Base-by-base conservation (phyloP, 2,113 vertebrate species). In the Vidua macroura region DNA sequence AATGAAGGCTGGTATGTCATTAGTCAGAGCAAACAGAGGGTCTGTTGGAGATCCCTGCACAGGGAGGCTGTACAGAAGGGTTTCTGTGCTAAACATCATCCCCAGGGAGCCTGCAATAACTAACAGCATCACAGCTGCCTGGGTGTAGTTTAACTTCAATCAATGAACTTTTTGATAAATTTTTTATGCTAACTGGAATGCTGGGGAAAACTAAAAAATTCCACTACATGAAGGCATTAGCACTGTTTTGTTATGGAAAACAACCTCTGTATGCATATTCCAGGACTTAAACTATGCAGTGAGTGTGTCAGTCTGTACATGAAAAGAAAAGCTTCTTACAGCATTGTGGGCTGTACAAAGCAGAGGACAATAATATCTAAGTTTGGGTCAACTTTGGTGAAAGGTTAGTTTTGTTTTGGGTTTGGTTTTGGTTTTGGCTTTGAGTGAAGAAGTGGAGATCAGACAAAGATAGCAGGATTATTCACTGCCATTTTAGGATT, bases 21-120 rank as follows among this genome's bases (percentile, higher is more conserved):
- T 93, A 93, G 80, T 96, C 88, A 96, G 86, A 95, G 79, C 69
- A 93, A 93, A 43, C 0, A 2, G 9, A 83, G 49, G 55, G 67
- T 78, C 93, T 92, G 68, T 56, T 94, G 72, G 84, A 93, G 73
- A 90, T 74, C 53, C 55, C 41, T 75, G 62, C 63, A 76, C 30
- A 48, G 56, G 74, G 28, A 92, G 43, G 55, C 60, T 78, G 64
- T 79, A 59, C 48, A 68, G 80, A 94, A 93, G 60, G 35, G 52
- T 88, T 76, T 95, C 74, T 88, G 52, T 80, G 43, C 58, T 72
- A 59, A 94, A 46, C 2, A 58, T n/a, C 41, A 69, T n/a, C 23
- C 19, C 3, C 23, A 53, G 53, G 77, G 51, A 95, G 77, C 44
- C 68, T 92, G 70, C 37, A 92, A 55, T 60, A 89, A 83, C 82